Conservation (phyloP, 2,888 invertebrate genomes). For the Diaphora mendica region DNA sequence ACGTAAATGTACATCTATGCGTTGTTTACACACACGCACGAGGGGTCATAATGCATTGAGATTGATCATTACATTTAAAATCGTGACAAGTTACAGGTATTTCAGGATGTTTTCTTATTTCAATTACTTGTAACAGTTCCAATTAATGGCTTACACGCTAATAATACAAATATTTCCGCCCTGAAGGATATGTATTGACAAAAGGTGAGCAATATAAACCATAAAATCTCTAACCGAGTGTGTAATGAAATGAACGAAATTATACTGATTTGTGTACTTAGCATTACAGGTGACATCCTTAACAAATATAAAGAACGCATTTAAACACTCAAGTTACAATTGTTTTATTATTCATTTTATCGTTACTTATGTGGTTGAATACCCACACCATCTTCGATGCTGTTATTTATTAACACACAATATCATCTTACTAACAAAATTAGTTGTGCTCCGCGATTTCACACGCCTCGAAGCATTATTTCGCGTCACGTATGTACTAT, state of each 20-base stretch:
- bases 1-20: constrained; percentile 2
- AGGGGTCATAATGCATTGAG: neutral
- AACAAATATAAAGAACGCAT: neutral
- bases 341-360: neutral
- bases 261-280: neutral
- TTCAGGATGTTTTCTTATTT: neutral
- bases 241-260: neutral
- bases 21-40: neutral
- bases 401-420: neutral
- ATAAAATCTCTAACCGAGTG: neutral
- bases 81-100: constrained; percentile 5
- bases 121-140: neutral
- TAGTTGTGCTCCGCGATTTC: neutral
- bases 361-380: neutral
- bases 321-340: neutral
- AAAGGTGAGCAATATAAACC: neutral
- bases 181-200: neutral
- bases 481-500: neutral
- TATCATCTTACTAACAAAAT: neutral
- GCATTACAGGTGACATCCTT: neutral
- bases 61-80: constrained; percentile 7
- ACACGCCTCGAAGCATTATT: neutral
- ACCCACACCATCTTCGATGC: neutral
- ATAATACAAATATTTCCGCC: neutral
- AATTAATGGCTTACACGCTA: neutral